A percentile compares a stretch with the other conserved stretches of the same genome.
Evolutionary conservation across 1,140 invertebrate genomes (phyloP).

Genomic region (Psix sp.): DNA sequence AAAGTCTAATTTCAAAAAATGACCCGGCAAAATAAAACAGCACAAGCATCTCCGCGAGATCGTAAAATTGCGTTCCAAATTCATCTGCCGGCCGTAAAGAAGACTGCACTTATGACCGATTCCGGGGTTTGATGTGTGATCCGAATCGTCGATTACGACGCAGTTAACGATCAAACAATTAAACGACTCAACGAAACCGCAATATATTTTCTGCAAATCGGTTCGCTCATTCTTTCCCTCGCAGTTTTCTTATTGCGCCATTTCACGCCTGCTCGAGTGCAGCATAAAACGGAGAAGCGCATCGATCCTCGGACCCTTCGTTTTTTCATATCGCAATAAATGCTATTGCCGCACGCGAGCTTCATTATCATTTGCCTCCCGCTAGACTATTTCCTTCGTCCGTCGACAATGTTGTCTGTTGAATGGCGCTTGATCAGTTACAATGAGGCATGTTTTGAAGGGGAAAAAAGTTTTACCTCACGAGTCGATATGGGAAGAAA

Average conservation of each 20-base stretch:
- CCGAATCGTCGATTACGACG: slow-evolving; percentile 11
- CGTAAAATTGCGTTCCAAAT: too few species aligned
- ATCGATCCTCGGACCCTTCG: slow-evolving; percentile 33
- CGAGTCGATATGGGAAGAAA: too few species aligned
- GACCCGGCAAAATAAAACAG: too few species aligned
- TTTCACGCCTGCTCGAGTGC: slow-evolving; percentile 53
- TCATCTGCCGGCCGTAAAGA: too few species aligned
- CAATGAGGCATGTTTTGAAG: too few species aligned
- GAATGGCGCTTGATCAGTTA: too few species aligned
- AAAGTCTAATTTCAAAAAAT: too few species aligned
- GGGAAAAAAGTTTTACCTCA: too few species aligned
- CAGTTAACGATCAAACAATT: slow-evolving; percentile 31
- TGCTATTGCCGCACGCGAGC: slow-evolving; percentile 43
- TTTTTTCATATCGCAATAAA: slow-evolving; percentile 38
- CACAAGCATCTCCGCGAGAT: too few species aligned
- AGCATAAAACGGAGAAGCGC: slow-evolving; percentile 40
- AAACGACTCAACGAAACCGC: slow-evolving; percentile 17
- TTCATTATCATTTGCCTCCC: slow-evolving; percentile 29
- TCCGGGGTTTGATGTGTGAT: too few species aligned
- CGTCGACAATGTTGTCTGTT: not conserved
- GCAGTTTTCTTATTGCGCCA: slow-evolving; percentile 32
- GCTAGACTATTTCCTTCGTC: not conserved
- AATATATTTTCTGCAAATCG: slow-evolving; percentile 19
- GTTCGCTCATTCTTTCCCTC: not conserved
- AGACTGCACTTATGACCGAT: too few species aligned